These are phyloP conservation scores for Porites divaricata DNA, from an alignment of 92 coral and sea anemone genomes.

Conservation along the genomic window DNA sequence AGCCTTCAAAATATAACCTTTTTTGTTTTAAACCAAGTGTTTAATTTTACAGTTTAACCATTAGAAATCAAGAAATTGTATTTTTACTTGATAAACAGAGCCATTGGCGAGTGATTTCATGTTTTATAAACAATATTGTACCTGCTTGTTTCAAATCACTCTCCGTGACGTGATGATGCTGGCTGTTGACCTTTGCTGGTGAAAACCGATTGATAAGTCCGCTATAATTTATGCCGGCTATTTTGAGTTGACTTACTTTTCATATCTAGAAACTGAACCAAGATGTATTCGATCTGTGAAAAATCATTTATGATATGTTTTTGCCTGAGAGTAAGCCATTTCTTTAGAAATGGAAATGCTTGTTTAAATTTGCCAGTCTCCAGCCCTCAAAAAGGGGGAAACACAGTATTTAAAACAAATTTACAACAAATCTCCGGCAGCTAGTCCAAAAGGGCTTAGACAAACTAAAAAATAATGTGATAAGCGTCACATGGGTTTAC, in stretches of 20 bases:
- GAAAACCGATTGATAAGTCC: neutral
- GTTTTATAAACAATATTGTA: slow-evolving; percentile 25
- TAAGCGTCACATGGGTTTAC: neutral
- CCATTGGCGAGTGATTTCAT: slow-evolving; percentile 42
- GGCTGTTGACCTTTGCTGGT: slow-evolving; percentile 20
- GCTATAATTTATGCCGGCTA: no score
- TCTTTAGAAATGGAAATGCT: no score
- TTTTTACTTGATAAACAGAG: neutral
- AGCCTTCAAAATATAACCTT: neutral
- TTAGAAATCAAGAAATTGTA: neutral
- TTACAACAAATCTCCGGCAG: neutral
- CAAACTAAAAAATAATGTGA: neutral
- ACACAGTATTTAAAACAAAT: no score
- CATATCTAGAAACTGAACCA: neutral
- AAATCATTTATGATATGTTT: no score
- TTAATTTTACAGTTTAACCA: neutral
- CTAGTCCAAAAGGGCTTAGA: neutral
- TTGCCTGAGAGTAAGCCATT: no score
- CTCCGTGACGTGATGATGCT: slow-evolving; percentile 19
- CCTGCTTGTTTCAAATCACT: slow-evolving; percentile 25
- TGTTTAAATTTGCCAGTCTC: no score
- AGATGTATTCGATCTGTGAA: neutral
- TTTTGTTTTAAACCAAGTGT: neutral
- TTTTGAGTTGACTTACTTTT: no score
- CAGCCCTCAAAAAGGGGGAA: no score